Conservation (phyloP, 2,797 vertebrate species). For the Sebastes nivosus region DNA sequence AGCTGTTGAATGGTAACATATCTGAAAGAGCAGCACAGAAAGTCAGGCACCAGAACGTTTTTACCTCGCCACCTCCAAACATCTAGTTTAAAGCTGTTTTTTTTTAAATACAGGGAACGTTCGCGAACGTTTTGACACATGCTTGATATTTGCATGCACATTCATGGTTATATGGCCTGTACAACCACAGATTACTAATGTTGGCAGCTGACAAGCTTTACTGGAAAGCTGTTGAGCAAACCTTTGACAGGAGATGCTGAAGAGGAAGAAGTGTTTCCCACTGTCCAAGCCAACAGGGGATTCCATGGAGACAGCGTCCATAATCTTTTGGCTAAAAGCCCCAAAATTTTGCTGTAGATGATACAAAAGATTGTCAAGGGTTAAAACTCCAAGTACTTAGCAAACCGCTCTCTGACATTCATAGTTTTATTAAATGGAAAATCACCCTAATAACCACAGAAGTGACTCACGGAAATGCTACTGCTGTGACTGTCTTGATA, state of each 20-base stretch:
- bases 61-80: slow-evolving; percentile 1
- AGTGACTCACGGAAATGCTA: background rate
- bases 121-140: background rate
- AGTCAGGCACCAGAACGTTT: background rate
- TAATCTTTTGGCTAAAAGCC: background rate
- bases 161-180: background rate
- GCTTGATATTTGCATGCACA: background rate
- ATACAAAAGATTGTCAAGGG: background rate
- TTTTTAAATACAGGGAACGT: background rate
- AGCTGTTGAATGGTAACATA: slow-evolving; percentile 25
- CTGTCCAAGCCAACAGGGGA: background rate
- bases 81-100: slow-evolving; percentile 15
- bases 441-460: background rate
- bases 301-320: background rate
- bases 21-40: slow-evolving; percentile 23
- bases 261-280: slow-evolving; percentile 1
- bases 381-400: background rate
- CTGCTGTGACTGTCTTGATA: background rate
- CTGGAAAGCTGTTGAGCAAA: background rate
- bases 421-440: background rate
- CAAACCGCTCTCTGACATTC: background rate
- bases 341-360: background rate
- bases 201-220: background rate
- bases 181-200: background rate
- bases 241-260: background rate